Conservation (phyloP, 2,113 vertebrate genomes). For the Pollimyrus isidori region DNA sequence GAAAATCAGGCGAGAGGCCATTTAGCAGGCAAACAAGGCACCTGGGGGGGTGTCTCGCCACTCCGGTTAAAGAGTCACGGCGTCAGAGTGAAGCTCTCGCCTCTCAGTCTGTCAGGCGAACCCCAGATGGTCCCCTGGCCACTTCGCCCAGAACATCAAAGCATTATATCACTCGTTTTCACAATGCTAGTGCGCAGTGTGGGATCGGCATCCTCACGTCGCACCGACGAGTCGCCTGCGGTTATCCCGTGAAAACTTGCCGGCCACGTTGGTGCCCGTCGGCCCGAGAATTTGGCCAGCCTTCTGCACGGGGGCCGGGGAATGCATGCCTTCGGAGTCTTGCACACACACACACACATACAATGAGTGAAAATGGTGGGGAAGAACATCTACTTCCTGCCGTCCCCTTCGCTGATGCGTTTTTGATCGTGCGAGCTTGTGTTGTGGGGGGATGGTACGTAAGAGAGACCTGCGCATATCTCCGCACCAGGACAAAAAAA, state of each 20-base stretch:
- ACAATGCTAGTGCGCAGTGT: neutral
- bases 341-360: neutral
- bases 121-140: neutral
- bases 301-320: neutral
- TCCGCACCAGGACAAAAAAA: neutral
- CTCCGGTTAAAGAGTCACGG: neutral
- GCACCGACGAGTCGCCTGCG: neutral
- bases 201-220: neutral
- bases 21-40: neutral
- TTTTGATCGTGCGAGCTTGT: neutral
- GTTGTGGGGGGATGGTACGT: neutral
- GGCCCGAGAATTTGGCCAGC: neutral
- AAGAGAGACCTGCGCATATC: neutral
- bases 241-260: neutral
- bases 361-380: neutral
- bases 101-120: neutral
- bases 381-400: neutral
- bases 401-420: neutral
- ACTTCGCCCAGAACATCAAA: neutral
- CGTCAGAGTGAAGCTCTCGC: neutral
- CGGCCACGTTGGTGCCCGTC: neutral
- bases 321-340: neutral
- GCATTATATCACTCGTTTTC: conserved; percentile 38
- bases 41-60: neutral
- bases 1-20: neutral